Percentiles rank a stretch among this genome's conserved stretches.
Conservation (phyloP, 2,888 invertebrate genomes). For the Rosalia funebris region DNA sequence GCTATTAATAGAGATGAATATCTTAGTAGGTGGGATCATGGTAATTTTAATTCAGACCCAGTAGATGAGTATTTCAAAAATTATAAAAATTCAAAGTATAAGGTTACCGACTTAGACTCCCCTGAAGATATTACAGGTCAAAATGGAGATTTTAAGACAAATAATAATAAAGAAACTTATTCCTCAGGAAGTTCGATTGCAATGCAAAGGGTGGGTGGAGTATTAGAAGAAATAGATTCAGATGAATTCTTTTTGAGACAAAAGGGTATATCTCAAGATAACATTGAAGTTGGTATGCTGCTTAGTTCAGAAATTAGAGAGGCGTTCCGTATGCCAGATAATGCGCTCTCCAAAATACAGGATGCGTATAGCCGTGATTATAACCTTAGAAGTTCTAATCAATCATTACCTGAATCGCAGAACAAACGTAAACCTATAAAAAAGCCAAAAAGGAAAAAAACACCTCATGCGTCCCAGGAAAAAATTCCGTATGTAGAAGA, state of each 20-base stretch:
- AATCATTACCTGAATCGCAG: slow-evolving; percentile 59
- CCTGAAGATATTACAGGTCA: slow-evolving; percentile 41
- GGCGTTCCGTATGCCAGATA: slow-evolving; percentile 75
- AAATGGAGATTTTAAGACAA: slow-evolving; percentile 31
- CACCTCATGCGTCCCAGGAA: slow-evolving; percentile 61
- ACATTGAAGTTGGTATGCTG: slow-evolving; percentile 81
- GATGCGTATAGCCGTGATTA: slow-evolving; percentile 60
- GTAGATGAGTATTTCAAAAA: slow-evolving; percentile 29
- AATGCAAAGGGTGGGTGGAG: slow-evolving; percentile 67
- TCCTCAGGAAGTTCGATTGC: slow-evolving; percentile 72
- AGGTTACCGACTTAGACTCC: slow-evolving; percentile 54
- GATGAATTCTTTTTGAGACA: slow-evolving; percentile 88
- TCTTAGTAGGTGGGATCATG: slow-evolving; percentile 59
- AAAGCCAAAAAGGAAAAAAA: slow-evolving; percentile 63
- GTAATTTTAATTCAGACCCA: slow-evolving; percentile 56
- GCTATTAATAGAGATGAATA: slow-evolving; percentile 65
- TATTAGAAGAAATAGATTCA: slow-evolving; percentile 86
- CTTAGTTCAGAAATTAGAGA: slow-evolving; percentile 83
- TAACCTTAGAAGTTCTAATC: slow-evolving; percentile 51
- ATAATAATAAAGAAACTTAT: slow-evolving; percentile 64
- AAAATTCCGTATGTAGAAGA: slow-evolving; percentile 55
- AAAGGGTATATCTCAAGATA: slow-evolving; percentile 84
- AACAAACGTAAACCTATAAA: slow-evolving; percentile 66
- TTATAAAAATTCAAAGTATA: slow-evolving; percentile 32
- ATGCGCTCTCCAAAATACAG: slow-evolving; percentile 72